These are phyloP conservation scores for Pelodytes ibericus DNA, from an alignment of 2,797 vertebrate species.

Conservation along the genomic window DNA sequence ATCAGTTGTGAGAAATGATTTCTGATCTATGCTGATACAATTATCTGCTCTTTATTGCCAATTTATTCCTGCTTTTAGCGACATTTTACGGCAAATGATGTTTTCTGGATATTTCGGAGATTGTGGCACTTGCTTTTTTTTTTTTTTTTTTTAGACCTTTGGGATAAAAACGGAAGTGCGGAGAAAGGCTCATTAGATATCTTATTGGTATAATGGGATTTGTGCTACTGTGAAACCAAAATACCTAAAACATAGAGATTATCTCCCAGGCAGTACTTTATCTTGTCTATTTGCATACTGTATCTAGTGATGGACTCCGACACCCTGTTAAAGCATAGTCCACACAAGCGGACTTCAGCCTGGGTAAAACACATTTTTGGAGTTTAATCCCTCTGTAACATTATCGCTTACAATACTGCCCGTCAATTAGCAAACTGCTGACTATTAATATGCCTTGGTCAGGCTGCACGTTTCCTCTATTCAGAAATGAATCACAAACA, in stretches of 20 bases:
- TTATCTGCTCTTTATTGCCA: conserved; percentile 83
- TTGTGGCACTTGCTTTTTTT: conserved; percentile 74
- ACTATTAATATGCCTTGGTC: too few species aligned
- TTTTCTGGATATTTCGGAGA: conserved; percentile 80
- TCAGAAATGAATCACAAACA: conserved; percentile 7
- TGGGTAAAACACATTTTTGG: too few species aligned
- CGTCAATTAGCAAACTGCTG: too few species aligned
- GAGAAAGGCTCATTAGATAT: conserved; percentile 79
- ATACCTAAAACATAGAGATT: conserved; percentile 62
- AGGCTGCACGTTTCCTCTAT: background rate
- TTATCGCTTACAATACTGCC: too few species aligned
- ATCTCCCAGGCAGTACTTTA: conserved; percentile 61
- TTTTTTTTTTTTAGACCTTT: conserved; percentile 77
- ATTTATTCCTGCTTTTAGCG: conserved; percentile 83
- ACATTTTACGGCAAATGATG: conserved; percentile 82
- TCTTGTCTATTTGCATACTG: conserved; percentile 62
- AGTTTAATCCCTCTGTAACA: too few species aligned
- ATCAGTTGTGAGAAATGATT: conserved; percentile 79
- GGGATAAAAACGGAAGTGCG: conserved; percentile 78
- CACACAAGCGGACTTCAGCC: too few species aligned
- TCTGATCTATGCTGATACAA: conserved; percentile 84
- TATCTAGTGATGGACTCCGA: conserved; percentile 42
- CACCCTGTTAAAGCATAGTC: too few species aligned
- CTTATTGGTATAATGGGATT: conserved; percentile 73
- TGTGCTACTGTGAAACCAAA: conserved; percentile 67